Percentiles rank a stretch among this genome's conserved stretches.
These are phyloP conservation scores for Morelia viridis DNA, from an alignment of 2,797 vertebrate species.

Conservation along the genomic window DNA sequence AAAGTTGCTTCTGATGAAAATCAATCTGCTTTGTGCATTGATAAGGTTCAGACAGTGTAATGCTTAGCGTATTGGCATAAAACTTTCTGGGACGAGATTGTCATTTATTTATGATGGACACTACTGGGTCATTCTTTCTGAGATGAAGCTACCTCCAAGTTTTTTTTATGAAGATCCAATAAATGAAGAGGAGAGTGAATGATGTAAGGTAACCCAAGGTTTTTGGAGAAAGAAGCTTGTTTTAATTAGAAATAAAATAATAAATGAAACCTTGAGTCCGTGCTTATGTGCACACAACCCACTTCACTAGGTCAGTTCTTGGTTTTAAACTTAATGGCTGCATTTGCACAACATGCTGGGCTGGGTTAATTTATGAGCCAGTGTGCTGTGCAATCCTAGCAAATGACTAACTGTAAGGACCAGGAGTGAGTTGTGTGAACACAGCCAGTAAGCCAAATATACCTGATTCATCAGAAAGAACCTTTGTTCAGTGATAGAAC, in stretches of 20 bases:
- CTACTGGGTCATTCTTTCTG: not conserved
- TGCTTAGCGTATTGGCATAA: not conserved
- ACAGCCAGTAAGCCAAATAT: not conserved
- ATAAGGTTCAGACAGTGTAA: not conserved
- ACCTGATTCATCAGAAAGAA: not conserved
- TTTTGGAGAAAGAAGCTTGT: not conserved
- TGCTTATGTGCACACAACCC: no score
- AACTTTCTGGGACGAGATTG: not conserved
- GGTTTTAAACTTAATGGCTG: not conserved
- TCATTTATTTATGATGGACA: not conserved
- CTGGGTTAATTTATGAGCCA: not conserved
- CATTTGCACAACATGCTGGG: not conserved
- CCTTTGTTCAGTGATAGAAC: not conserved
- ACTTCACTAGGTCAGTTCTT: not conserved
- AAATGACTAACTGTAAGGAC: not conserved
- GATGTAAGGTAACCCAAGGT: not conserved
- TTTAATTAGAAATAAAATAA: not conserved
- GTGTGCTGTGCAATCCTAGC: not conserved
- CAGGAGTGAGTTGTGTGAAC: not conserved
- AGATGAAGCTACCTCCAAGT: not conserved
- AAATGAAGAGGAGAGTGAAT: not conserved
- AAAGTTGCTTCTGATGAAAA: not conserved
- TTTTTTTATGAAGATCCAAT: not conserved
- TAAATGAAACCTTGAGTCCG: not conserved
- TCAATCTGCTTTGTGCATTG: not conserved